Evolutionary conservation across 2,888 invertebrate species (phyloP).

Genomic region (Agonopterix subpropinquella): DNA sequence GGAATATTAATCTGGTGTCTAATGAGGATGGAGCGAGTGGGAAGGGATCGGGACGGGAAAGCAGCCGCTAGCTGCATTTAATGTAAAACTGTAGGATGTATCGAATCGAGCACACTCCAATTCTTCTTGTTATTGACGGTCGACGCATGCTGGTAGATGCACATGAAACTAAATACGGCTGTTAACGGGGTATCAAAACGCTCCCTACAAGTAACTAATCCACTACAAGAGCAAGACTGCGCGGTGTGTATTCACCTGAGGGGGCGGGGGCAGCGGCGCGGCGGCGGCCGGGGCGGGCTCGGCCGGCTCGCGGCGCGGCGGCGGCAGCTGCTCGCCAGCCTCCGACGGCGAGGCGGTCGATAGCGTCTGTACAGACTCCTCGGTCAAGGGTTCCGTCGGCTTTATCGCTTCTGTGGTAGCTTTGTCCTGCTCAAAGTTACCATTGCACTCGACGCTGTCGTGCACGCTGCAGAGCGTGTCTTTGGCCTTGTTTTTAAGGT

Average conservation of each 20-base stretch:
- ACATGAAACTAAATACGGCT: constrained; percentile 61
- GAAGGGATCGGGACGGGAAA: constrained; percentile 21
- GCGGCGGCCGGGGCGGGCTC: constrained; percentile 25
- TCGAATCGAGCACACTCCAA: constrained; percentile 36
- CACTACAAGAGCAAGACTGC: constrained; percentile 62
- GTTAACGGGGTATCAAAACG: constrained; percentile 47
- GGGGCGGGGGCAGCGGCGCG: constrained; percentile 21
- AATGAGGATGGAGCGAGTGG: constrained; percentile 29
- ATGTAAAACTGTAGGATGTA: constrained; percentile 20
- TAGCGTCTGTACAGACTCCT: constrained; percentile 9
- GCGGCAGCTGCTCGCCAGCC: constrained; percentile 15
- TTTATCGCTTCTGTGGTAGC: constrained; percentile 1
- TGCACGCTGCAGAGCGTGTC: constrained; percentile 24
- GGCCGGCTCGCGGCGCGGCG: constrained; percentile 15
- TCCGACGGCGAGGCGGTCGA: constrained; percentile 22
- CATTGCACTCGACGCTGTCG: constrained; percentile 37
- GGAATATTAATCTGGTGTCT: constrained; percentile 21
- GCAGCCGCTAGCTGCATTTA: constrained; percentile 25
- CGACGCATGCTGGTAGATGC: constrained; percentile 64
- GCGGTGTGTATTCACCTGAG: constrained; percentile 66
- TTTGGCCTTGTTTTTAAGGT: constrained; percentile 32
- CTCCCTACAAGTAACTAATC: constrained; percentile 53
- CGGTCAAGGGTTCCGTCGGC: background rate
- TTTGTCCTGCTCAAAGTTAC: constrained; percentile 18
- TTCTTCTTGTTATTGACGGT: constrained; percentile 54